phyloP scores from a whole-genome alignment of 35 echinoderm and acorn worm species.

The Chiridota heheva region DNA sequence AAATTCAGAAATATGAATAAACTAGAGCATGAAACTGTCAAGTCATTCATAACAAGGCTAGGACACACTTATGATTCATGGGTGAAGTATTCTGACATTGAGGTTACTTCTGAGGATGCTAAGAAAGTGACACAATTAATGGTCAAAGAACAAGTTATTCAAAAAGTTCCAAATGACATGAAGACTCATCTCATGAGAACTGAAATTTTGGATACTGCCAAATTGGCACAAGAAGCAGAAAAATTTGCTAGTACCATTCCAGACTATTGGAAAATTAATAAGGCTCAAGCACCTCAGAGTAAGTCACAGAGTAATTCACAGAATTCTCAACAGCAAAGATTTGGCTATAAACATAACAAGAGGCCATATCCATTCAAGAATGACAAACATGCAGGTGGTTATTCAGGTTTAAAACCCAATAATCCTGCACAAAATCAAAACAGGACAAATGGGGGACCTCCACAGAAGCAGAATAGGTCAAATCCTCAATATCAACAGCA shows the following conservation, averaged over 20 bases:
- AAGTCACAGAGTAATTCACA: background rate
- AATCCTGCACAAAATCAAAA: background rate
- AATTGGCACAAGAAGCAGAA: background rate
- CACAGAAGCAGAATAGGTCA: background rate
- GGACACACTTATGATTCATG: background rate
- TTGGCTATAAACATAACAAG: background rate
- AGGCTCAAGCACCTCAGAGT: background rate
- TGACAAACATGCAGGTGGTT: background rate
- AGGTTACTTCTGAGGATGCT: background rate
- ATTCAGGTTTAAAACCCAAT: background rate
- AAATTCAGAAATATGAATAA: background rate
- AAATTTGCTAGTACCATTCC: background rate
- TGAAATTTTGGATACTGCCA: background rate
- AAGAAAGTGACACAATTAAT: background rate
- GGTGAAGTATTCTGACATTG: background rate
- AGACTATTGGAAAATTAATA: background rate
- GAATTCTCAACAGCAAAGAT: background rate
- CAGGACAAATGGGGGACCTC: background rate
- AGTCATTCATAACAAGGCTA: constrained; percentile 3
- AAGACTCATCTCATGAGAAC: background rate
- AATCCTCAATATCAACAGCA: too few relatives aligned
- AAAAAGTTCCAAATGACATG: background rate
- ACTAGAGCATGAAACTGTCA: constrained; percentile 5
- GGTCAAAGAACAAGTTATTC: background rate
- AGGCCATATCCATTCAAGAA: background rate